Percentiles rank a stretch among this genome's conserved stretches.
Conservation (phyloP, 2,113 vertebrate species). For the Halcyon malimbica region DNA sequence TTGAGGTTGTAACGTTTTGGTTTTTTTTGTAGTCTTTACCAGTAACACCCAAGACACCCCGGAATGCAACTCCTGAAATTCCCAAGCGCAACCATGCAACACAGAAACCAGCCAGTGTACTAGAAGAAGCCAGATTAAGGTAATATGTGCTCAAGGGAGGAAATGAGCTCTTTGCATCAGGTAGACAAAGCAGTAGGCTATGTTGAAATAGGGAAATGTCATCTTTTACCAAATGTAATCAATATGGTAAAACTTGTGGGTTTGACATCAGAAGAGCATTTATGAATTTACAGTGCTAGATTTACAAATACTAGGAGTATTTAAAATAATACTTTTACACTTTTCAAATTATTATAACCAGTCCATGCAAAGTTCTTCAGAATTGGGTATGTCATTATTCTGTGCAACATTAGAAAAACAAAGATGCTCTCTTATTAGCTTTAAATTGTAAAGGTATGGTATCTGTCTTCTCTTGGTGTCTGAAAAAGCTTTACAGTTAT, state of each 20-base stretch:
- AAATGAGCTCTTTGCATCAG: neutral
- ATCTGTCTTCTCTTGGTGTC: neutral
- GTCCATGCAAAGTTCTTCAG: neutral
- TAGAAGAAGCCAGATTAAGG: constrained; percentile 92
- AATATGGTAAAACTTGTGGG: neutral
- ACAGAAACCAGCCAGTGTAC: constrained; percentile 77
- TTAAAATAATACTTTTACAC: neutral
- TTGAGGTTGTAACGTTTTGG: neutral
- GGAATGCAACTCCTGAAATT: constrained; percentile 84
- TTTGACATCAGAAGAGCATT: neutral
- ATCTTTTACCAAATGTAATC: neutral
- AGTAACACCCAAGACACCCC: constrained; percentile 75
- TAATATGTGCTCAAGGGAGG: constrained; percentile 8
- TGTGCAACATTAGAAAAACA: neutral
- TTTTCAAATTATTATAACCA: neutral
- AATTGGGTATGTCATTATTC: neutral
- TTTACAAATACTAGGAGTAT: neutral
- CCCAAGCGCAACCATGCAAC: constrained; percentile 79
- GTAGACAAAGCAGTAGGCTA: neutral
- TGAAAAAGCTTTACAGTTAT: neutral
- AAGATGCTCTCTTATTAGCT: neutral
- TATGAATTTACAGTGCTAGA: neutral
- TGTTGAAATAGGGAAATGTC: neutral
- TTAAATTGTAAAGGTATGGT: neutral
- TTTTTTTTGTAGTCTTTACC: constrained; percentile 56